Percentiles rank a stretch among this genome's conserved stretches.
phyloP scores from a whole-genome alignment of 2,113 vertebrate species.

The Alligator mississippiensis region DNA sequence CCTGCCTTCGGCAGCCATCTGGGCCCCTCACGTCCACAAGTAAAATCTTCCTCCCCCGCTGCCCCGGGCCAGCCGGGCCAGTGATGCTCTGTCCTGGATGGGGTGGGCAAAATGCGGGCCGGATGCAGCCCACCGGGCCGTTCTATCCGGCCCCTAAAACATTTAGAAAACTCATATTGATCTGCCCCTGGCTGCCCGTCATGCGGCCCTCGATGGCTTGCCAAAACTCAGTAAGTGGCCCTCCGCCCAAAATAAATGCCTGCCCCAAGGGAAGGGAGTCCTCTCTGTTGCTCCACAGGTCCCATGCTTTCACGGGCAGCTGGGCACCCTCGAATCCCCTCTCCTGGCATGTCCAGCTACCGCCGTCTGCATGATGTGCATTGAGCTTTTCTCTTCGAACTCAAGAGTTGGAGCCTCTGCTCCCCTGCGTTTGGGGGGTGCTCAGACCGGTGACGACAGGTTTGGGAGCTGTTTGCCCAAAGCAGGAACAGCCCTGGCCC shows the following conservation, averaged over 20 bases:
- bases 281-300: not conserved
- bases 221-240: no score
- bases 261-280: conserved; percentile 8
- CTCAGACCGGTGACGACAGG: not conserved
- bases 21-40: not conserved
- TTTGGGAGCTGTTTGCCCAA: not conserved
- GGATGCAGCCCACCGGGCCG: no score
- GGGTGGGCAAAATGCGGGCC: not conserved
- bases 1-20: not conserved
- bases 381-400: not conserved
- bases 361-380: not conserved
- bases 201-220: no score
- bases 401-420: not conserved
- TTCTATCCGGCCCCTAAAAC: no score
- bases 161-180: no score
- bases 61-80: not conserved
- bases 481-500: not conserved
- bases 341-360: not conserved
- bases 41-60: not conserved
- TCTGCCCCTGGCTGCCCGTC: no score
- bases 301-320: not conserved
- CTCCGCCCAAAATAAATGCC: no score
- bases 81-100: not conserved
- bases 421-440: not conserved
- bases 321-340: not conserved